phyloP scores from a whole-genome alignment of 2,797 vertebrate genomes.

The Sebastes taczanowskii region DNA sequence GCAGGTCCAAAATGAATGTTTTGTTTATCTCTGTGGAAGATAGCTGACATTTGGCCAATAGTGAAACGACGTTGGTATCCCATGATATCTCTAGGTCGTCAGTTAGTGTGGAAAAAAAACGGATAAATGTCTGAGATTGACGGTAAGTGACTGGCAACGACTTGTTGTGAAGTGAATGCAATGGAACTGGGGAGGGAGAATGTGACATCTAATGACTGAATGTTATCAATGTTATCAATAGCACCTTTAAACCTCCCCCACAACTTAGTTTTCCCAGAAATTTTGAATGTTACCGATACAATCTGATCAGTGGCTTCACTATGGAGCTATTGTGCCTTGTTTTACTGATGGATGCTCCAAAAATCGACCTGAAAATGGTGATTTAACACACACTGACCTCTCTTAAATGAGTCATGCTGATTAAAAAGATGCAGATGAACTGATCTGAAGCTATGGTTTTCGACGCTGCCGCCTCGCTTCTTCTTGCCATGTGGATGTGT shows the following conservation, averaged over 20 bases:
- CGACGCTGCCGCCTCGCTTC: not conserved
- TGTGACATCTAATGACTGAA: too few relatives aligned
- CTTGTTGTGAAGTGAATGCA: too few relatives aligned
- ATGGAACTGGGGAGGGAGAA: too few relatives aligned
- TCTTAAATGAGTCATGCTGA: not conserved
- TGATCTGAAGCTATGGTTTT: not conserved
- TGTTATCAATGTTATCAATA: too few relatives aligned
- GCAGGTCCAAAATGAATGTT: too few relatives aligned
- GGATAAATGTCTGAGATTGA: too few relatives aligned
- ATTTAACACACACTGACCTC: not conserved
- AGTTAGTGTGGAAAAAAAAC: too few relatives aligned
- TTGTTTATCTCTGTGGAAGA: too few relatives aligned
- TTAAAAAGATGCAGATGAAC: not conserved
- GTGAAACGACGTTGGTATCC: accelerated
- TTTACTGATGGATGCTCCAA: not conserved
- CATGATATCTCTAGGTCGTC: too few relatives aligned
- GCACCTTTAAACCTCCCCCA: not conserved
- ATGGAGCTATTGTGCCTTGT: not conserved
- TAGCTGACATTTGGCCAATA: too few relatives aligned
- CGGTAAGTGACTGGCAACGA: accelerated
- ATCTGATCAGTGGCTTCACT: not conserved
- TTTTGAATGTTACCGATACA: not conserved
- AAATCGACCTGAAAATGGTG: not conserved
- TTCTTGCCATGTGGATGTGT: slow-evolving; percentile 11
- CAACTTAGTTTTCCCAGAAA: not conserved